These are phyloP conservation scores for Xylota segnis DNA, from an alignment of 2,888 invertebrate species.

Conservation along the genomic window DNA sequence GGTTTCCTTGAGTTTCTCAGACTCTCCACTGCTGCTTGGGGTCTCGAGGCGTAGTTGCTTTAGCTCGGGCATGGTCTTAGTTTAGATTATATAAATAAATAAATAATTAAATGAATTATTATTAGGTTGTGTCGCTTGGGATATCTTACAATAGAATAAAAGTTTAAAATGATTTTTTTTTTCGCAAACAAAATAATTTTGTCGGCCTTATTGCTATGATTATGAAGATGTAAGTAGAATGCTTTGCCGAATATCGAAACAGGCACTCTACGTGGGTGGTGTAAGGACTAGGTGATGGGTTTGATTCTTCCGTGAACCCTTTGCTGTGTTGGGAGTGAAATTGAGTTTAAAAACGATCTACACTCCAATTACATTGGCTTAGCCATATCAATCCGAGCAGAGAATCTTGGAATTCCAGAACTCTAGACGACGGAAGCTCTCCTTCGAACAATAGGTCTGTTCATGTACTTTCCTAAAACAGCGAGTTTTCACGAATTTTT, in stretches of 20 bases:
- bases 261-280: not conserved
- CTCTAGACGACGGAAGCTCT: too few relatives aligned
- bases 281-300: too few relatives aligned
- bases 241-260: not conserved
- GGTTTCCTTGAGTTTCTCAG: slow-evolving; percentile 40
- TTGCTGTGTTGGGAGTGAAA: too few relatives aligned
- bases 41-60: slow-evolving; percentile 44
- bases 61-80: slow-evolving; percentile 21
- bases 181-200: slow-evolving; percentile 9
- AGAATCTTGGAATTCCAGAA: too few relatives aligned
- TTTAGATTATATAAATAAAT: slow-evolving; percentile 52
- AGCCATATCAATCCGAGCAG: too few relatives aligned
- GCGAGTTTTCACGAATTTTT: too few relatives aligned
- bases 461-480: too few relatives aligned
- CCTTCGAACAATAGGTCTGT: too few relatives aligned
- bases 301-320: too few relatives aligned
- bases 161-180: not conserved
- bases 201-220: slow-evolving; percentile 11
- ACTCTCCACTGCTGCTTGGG: slow-evolving; percentile 62
- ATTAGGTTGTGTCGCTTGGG: slow-evolving; percentile 2
- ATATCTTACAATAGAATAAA: not conserved
- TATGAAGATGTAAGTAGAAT: slow-evolving; percentile 1
- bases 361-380: too few relatives aligned
- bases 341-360: too few relatives aligned
- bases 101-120: slow-evolving; percentile 52